Evolutionary conservation across 2,113 vertebrate genomes (phyloP).

Genomic region (Nibea albiflora): DNA sequence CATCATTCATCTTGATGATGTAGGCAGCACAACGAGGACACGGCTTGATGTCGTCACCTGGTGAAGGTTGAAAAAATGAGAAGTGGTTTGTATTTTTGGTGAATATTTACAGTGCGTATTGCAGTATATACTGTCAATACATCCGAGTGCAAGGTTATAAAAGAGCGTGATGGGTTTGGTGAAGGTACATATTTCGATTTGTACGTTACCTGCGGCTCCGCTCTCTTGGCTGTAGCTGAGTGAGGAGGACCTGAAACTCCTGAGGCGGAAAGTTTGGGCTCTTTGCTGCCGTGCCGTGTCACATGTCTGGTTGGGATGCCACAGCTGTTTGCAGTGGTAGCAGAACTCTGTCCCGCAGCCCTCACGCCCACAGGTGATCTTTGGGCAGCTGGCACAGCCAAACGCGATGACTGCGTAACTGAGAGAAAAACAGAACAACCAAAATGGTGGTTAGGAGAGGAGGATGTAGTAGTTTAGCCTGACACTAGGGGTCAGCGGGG

Average conservation of each 20-base stretch:
- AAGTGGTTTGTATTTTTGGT: background rate
- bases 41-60: conserved; percentile 98
- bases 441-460: background rate
- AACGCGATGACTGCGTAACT: conserved; percentile 98
- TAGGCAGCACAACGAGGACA: conserved; percentile 98
- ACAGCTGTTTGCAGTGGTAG: conserved; percentile 99
- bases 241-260: conserved; percentile 94
- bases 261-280: conserved; percentile 91
- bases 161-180: background rate
- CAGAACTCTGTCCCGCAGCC: conserved; percentile 98
- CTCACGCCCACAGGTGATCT: conserved; percentile 94
- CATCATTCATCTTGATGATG: conserved; percentile 99
- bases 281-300: conserved; percentile 96
- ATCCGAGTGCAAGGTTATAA: background rate
- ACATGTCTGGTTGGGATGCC: conserved; percentile 99
- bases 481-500: conserved; percentile 44
- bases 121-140: background rate
- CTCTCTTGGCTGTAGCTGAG: conserved; percentile 98
- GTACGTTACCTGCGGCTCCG: conserved; percentile 90
- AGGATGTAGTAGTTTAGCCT: background rate
- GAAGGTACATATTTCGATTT: background rate
- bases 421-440: background rate
- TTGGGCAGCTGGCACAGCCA: conserved; percentile 98
- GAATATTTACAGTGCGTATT: background rate
- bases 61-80: background rate